Evolutionary conservation across 1,140 invertebrate genomes (phyloP), one percentile per base, ranked within the genome.

Genomic region (Venustaconcha ellipsiformis): DNA sequence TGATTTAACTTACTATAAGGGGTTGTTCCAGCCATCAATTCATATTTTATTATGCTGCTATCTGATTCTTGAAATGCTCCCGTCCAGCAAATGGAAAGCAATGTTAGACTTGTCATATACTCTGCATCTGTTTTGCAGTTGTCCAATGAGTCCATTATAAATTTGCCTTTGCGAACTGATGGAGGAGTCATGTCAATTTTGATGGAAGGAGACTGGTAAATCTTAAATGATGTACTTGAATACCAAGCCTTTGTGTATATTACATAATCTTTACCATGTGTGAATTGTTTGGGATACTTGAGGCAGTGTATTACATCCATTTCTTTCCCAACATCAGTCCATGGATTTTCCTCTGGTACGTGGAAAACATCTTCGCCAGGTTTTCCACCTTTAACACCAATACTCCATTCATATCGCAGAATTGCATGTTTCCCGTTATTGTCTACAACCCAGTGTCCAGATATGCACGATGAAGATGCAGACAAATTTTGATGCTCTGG

Each of bases 21-120:
- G 48, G 76, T 64, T 14, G 76, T 76, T 57, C 80, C 80, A 20
- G 78, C n/a, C 58, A 67, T 70, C 0, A 82, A 23, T n/a, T 57
- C 20, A 60, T 76, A 82, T 55, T 65, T 15, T 11, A 15, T 15
- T 8, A 82, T 72, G 23, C 57, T 12, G 57, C 75, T 77, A 55
- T 80, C 72, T 30, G 14, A 26, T 56, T 82, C 80, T 14, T 6
- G 37, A 63, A 82, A 82, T 14, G 80, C 78, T 15, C 71, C 70
- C 14, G 55, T 20, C 80, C 80, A 82, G 62, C 78, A 80, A 14
- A 74, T 70, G 14, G 66, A 65, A 20, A 82, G 67, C 13, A 23
- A 15, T 18, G 67, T 57, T 57, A 67, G 67, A 57, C 72, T 68
- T 30, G 67, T 58, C 48, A 74, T 74, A 48, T 68, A 48, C 58